Evolutionary conservation across 2,888 invertebrate genomes (phyloP).

Genomic region (Pyrrhosoma nymphula): DNA sequence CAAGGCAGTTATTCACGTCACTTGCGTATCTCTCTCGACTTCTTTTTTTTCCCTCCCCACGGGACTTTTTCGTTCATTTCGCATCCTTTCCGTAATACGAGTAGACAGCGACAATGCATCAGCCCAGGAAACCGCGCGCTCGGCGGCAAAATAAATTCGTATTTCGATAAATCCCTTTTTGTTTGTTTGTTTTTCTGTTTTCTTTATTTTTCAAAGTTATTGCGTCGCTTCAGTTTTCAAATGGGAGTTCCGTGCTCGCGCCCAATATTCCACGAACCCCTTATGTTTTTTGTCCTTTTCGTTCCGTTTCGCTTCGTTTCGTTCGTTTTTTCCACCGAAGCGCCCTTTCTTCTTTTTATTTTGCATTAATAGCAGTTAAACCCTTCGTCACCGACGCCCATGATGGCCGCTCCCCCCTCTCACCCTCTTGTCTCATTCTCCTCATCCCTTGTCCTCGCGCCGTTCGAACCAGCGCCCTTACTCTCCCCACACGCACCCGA

Average conservation of each 20-base stretch:
- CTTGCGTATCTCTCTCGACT: slow-evolving; percentile 29
- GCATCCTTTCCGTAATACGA: neutral
- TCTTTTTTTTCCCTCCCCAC: neutral
- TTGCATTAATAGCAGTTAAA: slow-evolving; percentile 57
- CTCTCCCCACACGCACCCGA: neutral
- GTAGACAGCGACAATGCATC: slow-evolving; percentile 40
- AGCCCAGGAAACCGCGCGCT: neutral
- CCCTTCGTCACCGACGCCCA: slow-evolving; percentile 27
- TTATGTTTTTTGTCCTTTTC: neutral
- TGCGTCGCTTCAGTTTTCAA: slow-evolving; percentile 55
- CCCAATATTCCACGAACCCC: slow-evolving; percentile 28
- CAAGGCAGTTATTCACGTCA: slow-evolving; percentile 54
- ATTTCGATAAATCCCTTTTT: slow-evolving; percentile 65
- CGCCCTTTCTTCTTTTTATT: slow-evolving; percentile 42
- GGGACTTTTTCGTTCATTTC: neutral
- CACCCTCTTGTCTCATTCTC: too few relatives aligned
- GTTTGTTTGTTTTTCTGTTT: neutral
- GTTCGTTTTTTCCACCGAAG: neutral
- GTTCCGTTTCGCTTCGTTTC: neutral
- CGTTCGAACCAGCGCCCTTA: slow-evolving; percentile 12
- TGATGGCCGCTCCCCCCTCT: neutral
- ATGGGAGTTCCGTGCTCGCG: slow-evolving; percentile 57
- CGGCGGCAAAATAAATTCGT: slow-evolving; percentile 42
- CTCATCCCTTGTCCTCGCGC: slow-evolving; percentile 7
- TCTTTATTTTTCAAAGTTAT: slow-evolving; percentile 49